Conservation (phyloP, 2,888 invertebrate genomes). For the Trachelus iudaicus region DNA sequence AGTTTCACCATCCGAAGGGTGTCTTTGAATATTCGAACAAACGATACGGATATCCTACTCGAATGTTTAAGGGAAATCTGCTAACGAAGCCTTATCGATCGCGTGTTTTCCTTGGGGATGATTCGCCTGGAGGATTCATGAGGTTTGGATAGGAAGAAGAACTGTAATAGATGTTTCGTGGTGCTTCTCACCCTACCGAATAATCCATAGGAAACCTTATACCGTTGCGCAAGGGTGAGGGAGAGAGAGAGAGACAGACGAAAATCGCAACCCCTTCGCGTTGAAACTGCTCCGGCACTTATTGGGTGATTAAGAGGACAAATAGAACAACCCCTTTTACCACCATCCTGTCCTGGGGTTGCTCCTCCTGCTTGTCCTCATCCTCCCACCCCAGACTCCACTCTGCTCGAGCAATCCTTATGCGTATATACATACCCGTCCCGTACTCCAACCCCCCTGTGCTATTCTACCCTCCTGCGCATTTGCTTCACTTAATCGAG, state of each 20-base stretch:
- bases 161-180: neutral
- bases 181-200: neutral
- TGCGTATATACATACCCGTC: slow-evolving; percentile 6
- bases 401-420: slow-evolving; percentile 30
- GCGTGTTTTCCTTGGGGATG: neutral
- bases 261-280: slow-evolving; percentile 2
- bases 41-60: neutral
- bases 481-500: slow-evolving; percentile 58
- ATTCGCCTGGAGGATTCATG: neutral
- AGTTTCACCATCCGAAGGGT: neutral
- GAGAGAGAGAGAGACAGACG: neutral
- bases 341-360: slow-evolving; percentile 4
- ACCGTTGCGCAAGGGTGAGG: neutral
- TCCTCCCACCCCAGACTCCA: slow-evolving; percentile 25
- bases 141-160: neutral
- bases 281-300: slow-evolving; percentile 49
- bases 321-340: slow-evolving; percentile 49
- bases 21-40: neutral
- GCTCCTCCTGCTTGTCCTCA: slow-evolving; percentile 3
- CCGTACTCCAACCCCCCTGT: slow-evolving; percentile 10
- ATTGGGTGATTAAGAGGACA: slow-evolving; percentile 63
- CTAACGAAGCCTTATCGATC: neutral
- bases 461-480: slow-evolving; percentile 1
- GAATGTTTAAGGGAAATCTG: neutral
- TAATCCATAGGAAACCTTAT: neutral